Evolutionary conservation across 92 coral and sea anemone species (phyloP), one percentile per base, ranked within the genome.

Genomic region (Diadumene lineata): DNA sequence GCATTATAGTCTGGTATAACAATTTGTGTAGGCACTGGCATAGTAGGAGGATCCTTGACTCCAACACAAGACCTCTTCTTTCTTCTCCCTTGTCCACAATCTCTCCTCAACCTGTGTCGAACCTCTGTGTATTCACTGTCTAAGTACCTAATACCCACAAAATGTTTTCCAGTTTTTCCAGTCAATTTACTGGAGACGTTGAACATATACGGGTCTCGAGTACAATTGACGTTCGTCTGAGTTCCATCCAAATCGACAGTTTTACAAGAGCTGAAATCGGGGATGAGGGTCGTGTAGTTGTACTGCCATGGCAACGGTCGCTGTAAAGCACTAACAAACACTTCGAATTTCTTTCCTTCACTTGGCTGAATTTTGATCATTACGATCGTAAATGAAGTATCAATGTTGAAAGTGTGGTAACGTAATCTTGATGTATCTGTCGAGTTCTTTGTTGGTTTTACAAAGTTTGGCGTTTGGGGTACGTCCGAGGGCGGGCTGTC

Each of bases 41-140:
- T 91, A 27, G 97, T 89, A 11, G 97, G 97, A 50, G 97, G 92
- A 73, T 77, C 82, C 70, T 91, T 91, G 27, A 91, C 93, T 38
- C 97, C 97, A 57, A 91, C 67, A 77, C 64, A 90, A 76, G 29
- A 65, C 24, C 82, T 44, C 53, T 67, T 66, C 51, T 67, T 68
- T 25, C 82, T 48, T 30, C 74, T 66, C 29, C 82, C 82, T 70
- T 43, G 31, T 8, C 75, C 75, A 70, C 97, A 91, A 4, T 84
- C 77, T 3, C 97, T 85, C 76, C 87, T 91, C 84, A 84, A 81
- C 15, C 97, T 56, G 24, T 25, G 71, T 38, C 34, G 58, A 34
- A 0, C 60, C 32, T 32, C 58, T 58, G 33, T 44, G 34, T 19
- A 56, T 61, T 60, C 43, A 0, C 70, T 57, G 28, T 31, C 60